These are phyloP conservation scores for Mythimna lalbum DNA, from an alignment of 2,888 invertebrate genomes.

Conservation along the genomic window DNA sequence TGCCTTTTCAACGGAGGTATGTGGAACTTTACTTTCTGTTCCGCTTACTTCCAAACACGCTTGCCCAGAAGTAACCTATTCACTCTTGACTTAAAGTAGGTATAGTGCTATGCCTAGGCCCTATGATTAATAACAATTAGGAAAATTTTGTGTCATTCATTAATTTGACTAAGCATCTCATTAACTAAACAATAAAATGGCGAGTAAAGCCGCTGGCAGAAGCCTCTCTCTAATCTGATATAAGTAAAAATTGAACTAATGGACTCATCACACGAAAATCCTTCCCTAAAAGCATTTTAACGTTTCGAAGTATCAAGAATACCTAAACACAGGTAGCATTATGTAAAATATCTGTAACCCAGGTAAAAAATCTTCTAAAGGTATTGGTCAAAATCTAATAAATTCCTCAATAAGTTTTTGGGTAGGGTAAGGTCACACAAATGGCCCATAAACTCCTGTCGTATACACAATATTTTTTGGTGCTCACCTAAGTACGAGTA, in stretches of 20 bases:
- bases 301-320: too few relatives aligned
- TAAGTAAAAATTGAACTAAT: too few relatives aligned
- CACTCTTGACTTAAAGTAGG: too few relatives aligned
- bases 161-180: not conserved
- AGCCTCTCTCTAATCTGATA: too few relatives aligned
- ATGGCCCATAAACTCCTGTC: not conserved
- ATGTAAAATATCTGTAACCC: not conserved
- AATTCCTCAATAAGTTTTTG: not conserved
- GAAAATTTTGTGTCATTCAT: too few relatives aligned
- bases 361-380: not conserved
- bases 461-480: not conserved
- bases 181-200: not conserved
- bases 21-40: too few relatives aligned
- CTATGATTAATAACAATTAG: too few relatives aligned
- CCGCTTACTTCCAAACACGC: too few relatives aligned
- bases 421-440: not conserved
- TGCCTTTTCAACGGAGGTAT: too few relatives aligned
- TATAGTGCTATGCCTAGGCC: too few relatives aligned
- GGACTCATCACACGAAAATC: not conserved
- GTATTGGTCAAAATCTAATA: not conserved
- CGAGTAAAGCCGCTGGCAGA: too few relatives aligned
- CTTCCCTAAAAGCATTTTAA: not conserved
- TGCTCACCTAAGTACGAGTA: conserved; percentile 1
- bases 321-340: not conserved
- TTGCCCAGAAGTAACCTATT: too few relatives aligned